phyloP scores from a whole-genome alignment of 2,888 invertebrate genomes.

The Yponomeuta malinellus region DNA sequence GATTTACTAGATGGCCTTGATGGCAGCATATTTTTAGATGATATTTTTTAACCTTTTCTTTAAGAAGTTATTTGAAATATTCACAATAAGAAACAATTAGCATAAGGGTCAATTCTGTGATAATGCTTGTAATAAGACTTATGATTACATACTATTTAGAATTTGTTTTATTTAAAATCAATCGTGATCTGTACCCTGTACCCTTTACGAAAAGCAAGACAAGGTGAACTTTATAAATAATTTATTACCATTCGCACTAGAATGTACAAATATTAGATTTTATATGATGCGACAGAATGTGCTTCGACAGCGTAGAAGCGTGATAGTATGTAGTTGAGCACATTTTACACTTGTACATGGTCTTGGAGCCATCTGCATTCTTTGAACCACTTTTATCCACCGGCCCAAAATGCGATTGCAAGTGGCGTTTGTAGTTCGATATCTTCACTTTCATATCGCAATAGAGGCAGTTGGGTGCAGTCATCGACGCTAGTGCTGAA shows the following conservation, averaged over 20 bases:
- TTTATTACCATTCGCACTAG: too few species aligned
- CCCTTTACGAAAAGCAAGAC: too few species aligned
- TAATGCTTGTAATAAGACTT: conserved; percentile 10
- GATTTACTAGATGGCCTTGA: conserved; percentile 54
- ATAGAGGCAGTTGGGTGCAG: background rate
- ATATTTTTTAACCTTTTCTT: conserved; percentile 37
- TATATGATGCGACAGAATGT: conserved; percentile 56
- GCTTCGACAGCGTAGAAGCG: conserved; percentile 52
- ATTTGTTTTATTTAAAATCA: background rate
- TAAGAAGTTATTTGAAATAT: background rate
- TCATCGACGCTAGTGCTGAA: too few species aligned
- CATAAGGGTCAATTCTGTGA: conserved; percentile 9
- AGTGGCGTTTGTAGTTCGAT: conserved; percentile 1
- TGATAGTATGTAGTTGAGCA: conserved; percentile 52
- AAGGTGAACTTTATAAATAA: too few species aligned
- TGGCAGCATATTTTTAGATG: conserved; percentile 51
- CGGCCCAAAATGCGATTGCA: conserved; percentile 10
- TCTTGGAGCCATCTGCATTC: conserved; percentile 14
- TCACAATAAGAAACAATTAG: background rate
- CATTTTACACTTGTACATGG: conserved; percentile 55
- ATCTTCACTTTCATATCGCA: conserved; percentile 7
- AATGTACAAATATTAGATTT: conserved; percentile 24
- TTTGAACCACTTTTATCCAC: background rate
- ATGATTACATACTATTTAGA: background rate
- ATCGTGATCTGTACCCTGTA: too few species aligned